Evolutionary conservation across 2,797 vertebrate genomes (phyloP), one percentile per base, ranked within the genome.

Genomic region (Pempheris klunzingeri): DNA sequence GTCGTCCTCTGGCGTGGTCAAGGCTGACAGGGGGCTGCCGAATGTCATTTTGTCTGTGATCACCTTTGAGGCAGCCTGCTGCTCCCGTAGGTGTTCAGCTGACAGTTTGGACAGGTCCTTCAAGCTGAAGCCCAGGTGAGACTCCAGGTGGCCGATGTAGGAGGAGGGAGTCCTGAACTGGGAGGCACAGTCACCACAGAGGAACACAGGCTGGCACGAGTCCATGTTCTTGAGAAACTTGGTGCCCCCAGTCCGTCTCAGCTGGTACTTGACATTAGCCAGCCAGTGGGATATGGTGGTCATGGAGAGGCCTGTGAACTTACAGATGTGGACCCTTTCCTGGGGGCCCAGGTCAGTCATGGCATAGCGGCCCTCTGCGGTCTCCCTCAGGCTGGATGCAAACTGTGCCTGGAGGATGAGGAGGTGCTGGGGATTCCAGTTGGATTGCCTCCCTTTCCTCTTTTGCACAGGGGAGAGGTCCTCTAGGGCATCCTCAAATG

Each of bases 161-260:
- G 97, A 95, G 90, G 97, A 96, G 92, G 98, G 97, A 98, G 98
- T 99, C 97, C 98, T 97, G 96, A 99, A 99, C 94, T 99, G 98
- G 94, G 97, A 99, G 95, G 98, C 98, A 96, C 98, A 99, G 95
- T 99, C 98, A 88, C 97, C 97, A 94, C 98, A 99, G 93, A 99
- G 97, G 95, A 99, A 99, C 94, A 99, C 96, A 71, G 98, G 98
- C 91, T 99, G 98, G 89, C 98, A 98, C 22, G 98, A 99, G 95
- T 99, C 98, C 88, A 99, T 96, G 95, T 99, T 99, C 96, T 99
- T 99, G 93, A 99, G 96, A 96, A 99, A 99, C 91, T 99, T 99
- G 89, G 98, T 99, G 93, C 98, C 97, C 86, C 98, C 98, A 95
- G 98, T 99, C 95, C 98, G 97, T 93, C 98, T 96, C 93, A 99